Evolutionary conservation across 2,113 vertebrate genomes (phyloP), one percentile per base, ranked within the genome.

Genomic region (Sinocyclocheilus maitianheensis): DNA sequence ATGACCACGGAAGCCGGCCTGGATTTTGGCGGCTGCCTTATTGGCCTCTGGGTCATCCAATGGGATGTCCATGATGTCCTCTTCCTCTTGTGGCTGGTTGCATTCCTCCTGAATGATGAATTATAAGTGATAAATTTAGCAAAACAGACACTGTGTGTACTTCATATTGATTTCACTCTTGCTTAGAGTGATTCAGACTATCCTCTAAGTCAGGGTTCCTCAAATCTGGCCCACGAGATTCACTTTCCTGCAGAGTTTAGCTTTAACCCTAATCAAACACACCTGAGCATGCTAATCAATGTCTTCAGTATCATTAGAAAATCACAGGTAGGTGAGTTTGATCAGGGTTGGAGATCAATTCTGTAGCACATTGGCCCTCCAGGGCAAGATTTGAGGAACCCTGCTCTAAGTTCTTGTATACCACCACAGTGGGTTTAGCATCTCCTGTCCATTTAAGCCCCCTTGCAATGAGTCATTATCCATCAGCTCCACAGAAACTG

Each of bases 51-150:
- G 97, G 82, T 99, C 98, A 60, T 99, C 97, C 94, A 99, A 91
- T 0, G 97, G 97, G 91, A 99, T 99, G 94, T 99, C 97, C 94
- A 99, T 94, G 91, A 98, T 97, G 93, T 99, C 98, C 87, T 99
- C 97, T 26, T 99, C 97, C 83, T 97, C 94, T 87, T 95, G 97
- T 75, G 94, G 94, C 83, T 97, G 96, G 89, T 94, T 96, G 95
- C 97, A 97, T 86, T 97, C 97, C 91, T 98, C 97, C 97, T 98
- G 94, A 46, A 26, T 80, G 11, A 60, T 60, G 26, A n/a, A 13
- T 67, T 10, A 85, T 46, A 51, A 81, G 77, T 30, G n/a, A 40
- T 65, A 60, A 9, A 60, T 74, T 81, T 5, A 83, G 24, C 12
- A 65, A 65, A 40, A 62, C 77, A 74, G 1, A 60, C 43, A 77